Base-by-base conservation (phyloP, 2,888 invertebrate species). In the Cryptocheilus praepositus region DNA sequence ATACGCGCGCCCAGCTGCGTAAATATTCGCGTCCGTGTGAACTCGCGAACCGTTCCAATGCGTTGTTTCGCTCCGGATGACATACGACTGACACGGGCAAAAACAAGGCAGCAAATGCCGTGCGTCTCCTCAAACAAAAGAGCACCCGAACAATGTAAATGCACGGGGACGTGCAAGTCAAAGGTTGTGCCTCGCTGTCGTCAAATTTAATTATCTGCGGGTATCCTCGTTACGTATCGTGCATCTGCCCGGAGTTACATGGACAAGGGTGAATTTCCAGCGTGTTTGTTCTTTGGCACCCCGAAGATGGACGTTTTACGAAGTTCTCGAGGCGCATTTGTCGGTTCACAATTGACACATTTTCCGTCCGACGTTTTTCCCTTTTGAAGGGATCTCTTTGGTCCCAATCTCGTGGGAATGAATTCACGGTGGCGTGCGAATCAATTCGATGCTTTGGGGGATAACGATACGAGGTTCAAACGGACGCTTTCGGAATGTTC, bases 361-460 rank as follows among this genome's bases (percentile, higher is more conserved):
- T 11, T 11, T 11, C 36, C 36, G 1, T 11, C 7, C 36, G 36
- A 1, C 25, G 2, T 25, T 36, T 36, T 36, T 11, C 36, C 7
- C 36, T 1, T 11, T 36, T 36, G 36, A 4, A 7, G 36, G 36
- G 13, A 11, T 36, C 36, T 36, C 13, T 36, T 36, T 36, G 36
- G 36, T 11, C 11, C 36, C 1, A 36, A 36, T 5, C 8, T 36
- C 64, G 71, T 73, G 68, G 68, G 74, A 53, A 63, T 64, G 61
- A 59, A 49, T 49, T 60, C 54, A 45, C 66, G 44, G 46, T 70
- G 66, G 49, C 64, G 72, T 64, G 67, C 61, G 63, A 77, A 69
- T 66, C 61, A 36, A 36, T 36, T 11, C 36, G 36, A 36, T 11
- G 36, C 36, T 36, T 36, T 36, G 36, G 36, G 8, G 36, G 3